These are phyloP conservation scores for Turnix velox DNA, from an alignment of 2,113 vertebrate species.

Conservation along the genomic window DNA sequence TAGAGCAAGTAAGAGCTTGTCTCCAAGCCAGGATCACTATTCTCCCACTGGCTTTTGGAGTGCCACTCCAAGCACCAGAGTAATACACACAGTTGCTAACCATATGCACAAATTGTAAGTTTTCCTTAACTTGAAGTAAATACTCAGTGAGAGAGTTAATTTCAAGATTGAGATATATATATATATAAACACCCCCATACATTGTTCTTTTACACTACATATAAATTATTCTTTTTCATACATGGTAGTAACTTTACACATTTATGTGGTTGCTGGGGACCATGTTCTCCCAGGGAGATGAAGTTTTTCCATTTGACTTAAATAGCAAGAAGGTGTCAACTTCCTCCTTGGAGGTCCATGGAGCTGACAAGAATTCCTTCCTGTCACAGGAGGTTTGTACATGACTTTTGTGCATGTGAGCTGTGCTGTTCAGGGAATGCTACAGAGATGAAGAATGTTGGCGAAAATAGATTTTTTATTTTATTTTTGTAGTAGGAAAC, in stretches of 20 bases:
- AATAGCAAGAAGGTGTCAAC: neutral
- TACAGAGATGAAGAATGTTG: neutral
- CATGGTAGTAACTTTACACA: accelerated
- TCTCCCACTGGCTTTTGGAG: neutral
- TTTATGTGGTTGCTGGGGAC: neutral
- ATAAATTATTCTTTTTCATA: neutral
- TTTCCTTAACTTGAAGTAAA: neutral
- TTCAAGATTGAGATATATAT: neutral
- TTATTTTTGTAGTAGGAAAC: neutral
- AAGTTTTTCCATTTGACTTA: neutral
- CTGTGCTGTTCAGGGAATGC: neutral
- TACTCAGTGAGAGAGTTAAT: neutral
- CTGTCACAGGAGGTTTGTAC: neutral
- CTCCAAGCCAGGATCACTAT: neutral
- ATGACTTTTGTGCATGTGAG: neutral
- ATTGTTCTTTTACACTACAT: neutral
- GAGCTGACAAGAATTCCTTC: neutral
- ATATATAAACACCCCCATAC: neutral
- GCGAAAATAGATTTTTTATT: neutral
- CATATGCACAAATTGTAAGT: neutral
- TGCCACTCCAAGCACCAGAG: neutral
- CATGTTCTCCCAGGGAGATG: neutral
- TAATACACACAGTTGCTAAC: neutral
- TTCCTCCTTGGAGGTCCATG: neutral
- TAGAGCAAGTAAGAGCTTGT: neutral